phyloP scores from a whole-genome alignment of 1,140 invertebrate genomes.

The Augochlora pura region DNA sequence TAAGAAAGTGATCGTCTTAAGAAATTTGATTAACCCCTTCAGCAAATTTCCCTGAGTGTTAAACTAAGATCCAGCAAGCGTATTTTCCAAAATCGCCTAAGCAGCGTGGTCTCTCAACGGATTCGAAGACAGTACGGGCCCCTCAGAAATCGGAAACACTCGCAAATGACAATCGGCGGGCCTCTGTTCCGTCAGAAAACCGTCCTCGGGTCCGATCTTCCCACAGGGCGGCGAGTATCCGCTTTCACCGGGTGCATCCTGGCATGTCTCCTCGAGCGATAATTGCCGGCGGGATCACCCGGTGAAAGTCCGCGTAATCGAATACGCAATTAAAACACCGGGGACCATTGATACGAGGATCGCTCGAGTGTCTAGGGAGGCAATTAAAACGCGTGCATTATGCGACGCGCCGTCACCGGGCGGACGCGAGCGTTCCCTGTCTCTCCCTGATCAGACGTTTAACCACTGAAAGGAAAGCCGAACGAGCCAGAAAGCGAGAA shows the following conservation, averaged over 20 bases:
- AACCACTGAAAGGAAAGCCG: conserved; percentile 24
- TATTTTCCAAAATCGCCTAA: no score
- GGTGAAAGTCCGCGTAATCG: conserved; percentile 59
- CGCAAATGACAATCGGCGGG: neutral
- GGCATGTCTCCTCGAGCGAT: conserved; percentile 27
- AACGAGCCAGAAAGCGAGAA: neutral
- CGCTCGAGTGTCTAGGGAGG: conserved; percentile 50
- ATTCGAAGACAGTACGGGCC: no score
- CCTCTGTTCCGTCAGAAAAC: conserved; percentile 5
- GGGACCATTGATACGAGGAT: conserved; percentile 60
- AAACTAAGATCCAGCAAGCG: no score
- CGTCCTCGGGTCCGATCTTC: neutral
- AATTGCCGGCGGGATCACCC: conserved; percentile 52
- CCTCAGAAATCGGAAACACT: no score
- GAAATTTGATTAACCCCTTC: no score
- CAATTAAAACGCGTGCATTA: conserved; percentile 60
- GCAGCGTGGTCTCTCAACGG: no score
- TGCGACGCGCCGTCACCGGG: conserved; percentile 46
- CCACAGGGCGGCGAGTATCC: conserved; percentile 16
- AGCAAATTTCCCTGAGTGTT: no score
- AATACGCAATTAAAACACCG: conserved; percentile 60
- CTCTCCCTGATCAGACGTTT: conserved; percentile 33
- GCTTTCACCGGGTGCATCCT: conserved; percentile 35
- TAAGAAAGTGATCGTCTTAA: no score
- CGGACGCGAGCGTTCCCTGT: neutral